Percentiles rank a stretch among this genome's conserved stretches.
Evolutionary conservation across 2,113 vertebrate species (phyloP).

Genomic region (Callochromis pleurospilus): DNA sequence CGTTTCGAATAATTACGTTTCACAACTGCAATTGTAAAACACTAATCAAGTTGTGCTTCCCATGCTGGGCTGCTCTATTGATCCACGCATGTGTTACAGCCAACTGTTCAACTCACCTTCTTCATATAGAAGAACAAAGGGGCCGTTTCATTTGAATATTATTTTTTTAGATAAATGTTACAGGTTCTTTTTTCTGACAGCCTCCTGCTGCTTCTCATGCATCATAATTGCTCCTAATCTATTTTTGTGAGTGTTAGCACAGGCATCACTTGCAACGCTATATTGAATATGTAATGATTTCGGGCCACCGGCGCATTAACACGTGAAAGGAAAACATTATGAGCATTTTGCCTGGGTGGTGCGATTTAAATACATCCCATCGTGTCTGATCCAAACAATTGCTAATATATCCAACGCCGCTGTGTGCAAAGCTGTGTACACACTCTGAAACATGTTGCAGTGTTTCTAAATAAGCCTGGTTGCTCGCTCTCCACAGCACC

Average conservation of each 20-base stretch:
- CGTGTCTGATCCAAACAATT: constrained; percentile 29
- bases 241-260: constrained; percentile 4
- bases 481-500: not conserved
- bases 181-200: not conserved
- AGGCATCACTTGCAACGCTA: not conserved
- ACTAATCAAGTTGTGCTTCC: constrained; percentile 30
- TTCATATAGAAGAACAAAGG: constrained; percentile 12
- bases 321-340: constrained; percentile 46
- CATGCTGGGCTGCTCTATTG: constrained; percentile 24
- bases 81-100: constrained; percentile 10
- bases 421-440: constrained; percentile 20
- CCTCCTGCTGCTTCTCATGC: not conserved
- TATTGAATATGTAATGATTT: constrained; percentile 26
- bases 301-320: constrained; percentile 32
- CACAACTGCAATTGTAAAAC: constrained; percentile 10
- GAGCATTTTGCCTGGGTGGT: constrained; percentile 6
- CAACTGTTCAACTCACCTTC: constrained; percentile 8
- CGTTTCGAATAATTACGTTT: not conserved
- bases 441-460: not conserved
- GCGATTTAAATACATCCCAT: constrained; percentile 27
- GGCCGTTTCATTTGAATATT: constrained; percentile 19
- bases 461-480: not conserved
- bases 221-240: constrained; percentile 23
- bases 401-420: not conserved
- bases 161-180: constrained; percentile 11